phyloP scores from a whole-genome alignment of 1,140 invertebrate genomes.

The Sinella curviseta region DNA sequence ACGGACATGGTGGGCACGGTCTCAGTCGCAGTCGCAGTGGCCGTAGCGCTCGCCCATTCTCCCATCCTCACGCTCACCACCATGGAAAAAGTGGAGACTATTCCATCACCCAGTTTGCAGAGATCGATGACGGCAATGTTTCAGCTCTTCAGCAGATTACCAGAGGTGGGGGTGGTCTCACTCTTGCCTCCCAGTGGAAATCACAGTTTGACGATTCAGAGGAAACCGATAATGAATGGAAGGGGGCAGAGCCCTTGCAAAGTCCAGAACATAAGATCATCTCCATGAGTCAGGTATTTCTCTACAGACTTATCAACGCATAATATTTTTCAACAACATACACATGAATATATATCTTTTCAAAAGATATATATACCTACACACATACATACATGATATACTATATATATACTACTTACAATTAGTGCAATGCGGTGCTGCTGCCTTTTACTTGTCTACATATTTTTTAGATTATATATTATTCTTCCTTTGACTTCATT shows the following conservation, averaged over 20 bases:
- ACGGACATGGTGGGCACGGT: constrained; percentile 32
- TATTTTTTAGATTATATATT: too few relatives aligned
- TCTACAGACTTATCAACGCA: constrained; percentile 27
- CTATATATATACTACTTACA: background rate
- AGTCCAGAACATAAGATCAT: constrained; percentile 67
- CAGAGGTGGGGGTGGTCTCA: constrained; percentile 67
- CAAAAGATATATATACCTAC: background rate
- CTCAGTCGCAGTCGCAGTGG: constrained; percentile 45
- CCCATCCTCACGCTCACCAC: constrained; percentile 48
- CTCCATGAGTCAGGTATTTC: constrained; percentile 47
- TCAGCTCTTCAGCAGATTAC: constrained; percentile 80
- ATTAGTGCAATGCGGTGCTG: constrained; percentile 3
- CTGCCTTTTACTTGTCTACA: constrained; percentile 22
- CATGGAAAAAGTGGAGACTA: constrained; percentile 56
- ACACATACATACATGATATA: background rate
- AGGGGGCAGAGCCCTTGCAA: constrained; percentile 69
- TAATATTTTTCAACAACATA: background rate
- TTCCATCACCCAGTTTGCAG: constrained; percentile 82
- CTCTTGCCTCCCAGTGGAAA: constrained; percentile 87
- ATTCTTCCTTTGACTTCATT: constrained; percentile 9
- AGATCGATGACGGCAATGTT: constrained; percentile 90
- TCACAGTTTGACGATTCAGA: constrained; percentile 92
- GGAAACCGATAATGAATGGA: constrained; percentile 89
- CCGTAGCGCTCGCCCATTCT: constrained; percentile 47
- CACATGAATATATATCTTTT: background rate